Conservation (phyloP, 2,797 vertebrate genomes). For the Pangasius krempfi region DNA sequence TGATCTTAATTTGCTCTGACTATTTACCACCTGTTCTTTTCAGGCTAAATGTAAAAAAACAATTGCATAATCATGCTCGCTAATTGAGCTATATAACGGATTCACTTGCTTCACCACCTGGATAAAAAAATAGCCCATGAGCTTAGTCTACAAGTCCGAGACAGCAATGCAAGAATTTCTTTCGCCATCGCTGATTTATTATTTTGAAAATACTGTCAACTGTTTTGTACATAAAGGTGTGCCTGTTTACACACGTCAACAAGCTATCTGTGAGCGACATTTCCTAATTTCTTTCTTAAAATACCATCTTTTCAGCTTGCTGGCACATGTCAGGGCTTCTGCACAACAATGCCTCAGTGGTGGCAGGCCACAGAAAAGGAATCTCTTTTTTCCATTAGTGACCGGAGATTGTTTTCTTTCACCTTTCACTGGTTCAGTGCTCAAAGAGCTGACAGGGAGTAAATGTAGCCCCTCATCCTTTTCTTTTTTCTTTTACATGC, state of each 20-base stretch:
- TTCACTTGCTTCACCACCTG: not conserved
- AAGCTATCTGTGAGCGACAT: slow-evolving; percentile 4
- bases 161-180: not conserved
- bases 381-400: slow-evolving; percentile 47
- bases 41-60: not conserved
- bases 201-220: not conserved
- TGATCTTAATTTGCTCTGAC: not conserved
- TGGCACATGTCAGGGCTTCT: slow-evolving; percentile 19
- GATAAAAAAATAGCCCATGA: not conserved
- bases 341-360: slow-evolving; percentile 8
- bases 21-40: not conserved
- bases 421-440: slow-evolving; percentile 32
- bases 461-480: slow-evolving; percentile 12
- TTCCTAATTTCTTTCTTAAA: slow-evolving; percentile 12
- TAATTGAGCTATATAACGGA: not conserved
- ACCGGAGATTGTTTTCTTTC: slow-evolving; percentile 47
- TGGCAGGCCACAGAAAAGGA: not conserved
- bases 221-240: not conserved
- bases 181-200: not conserved
- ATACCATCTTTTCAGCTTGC: slow-evolving; percentile 14
- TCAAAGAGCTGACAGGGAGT: slow-evolving; percentile 29
- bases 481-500: not conserved
- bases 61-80: not conserved
- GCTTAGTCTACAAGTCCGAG: not conserved
- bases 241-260: not conserved